phyloP scores from a whole-genome alignment of 1,140 invertebrate genomes.

The Bombus haemorrhoidalis region DNA sequence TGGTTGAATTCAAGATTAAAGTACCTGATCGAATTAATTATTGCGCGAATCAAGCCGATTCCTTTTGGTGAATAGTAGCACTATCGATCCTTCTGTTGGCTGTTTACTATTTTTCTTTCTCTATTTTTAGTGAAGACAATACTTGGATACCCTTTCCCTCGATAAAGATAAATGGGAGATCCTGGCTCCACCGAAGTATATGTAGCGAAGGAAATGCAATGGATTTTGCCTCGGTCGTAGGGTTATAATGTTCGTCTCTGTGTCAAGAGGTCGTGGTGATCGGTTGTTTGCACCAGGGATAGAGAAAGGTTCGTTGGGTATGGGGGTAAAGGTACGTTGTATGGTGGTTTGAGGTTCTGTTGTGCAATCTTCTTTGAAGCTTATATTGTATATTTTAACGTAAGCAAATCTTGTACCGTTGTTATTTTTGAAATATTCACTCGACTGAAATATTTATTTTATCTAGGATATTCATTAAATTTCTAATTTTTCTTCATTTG shows the following conservation, averaged over 20 bases:
- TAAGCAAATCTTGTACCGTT: background rate
- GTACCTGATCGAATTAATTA: background rate
- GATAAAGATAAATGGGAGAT: slow-evolving; percentile 16
- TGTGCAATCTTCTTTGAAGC: background rate
- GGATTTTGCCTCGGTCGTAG: background rate
- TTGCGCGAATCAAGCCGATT: background rate
- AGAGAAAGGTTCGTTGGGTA: background rate
- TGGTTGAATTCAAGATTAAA: background rate
- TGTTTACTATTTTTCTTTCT: background rate
- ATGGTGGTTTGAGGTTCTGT: background rate
- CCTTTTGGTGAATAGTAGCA: background rate
- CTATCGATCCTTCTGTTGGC: slow-evolving; percentile 1
- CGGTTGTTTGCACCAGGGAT: background rate
- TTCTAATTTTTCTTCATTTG: too few relatives aligned
- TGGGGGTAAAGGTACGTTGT: background rate
- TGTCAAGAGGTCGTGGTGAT: background rate
- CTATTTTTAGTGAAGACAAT: slow-evolving; percentile 12
- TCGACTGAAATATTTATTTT: too few relatives aligned
- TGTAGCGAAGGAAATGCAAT: background rate
- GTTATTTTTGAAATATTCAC: background rate
- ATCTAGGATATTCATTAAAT: too few relatives aligned
- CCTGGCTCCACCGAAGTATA: background rate
- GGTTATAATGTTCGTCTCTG: background rate
- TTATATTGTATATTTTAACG: background rate
- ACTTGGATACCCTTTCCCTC: background rate